phyloP scores from a whole-genome alignment of 2,113 vertebrate species.

The Burhinus oedicnemus region DNA sequence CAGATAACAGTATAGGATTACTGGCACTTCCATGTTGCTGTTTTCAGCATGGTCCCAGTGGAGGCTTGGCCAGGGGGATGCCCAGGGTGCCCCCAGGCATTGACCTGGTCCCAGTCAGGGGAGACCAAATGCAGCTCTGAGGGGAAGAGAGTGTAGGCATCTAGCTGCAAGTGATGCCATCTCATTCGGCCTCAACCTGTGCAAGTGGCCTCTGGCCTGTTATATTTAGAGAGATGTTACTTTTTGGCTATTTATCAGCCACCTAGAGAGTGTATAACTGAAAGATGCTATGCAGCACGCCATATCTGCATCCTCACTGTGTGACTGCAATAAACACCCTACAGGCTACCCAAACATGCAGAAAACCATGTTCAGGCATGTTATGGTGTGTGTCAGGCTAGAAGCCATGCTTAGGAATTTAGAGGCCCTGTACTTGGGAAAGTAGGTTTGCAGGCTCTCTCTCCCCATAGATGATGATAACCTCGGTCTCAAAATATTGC shows the following conservation, averaged over 20 bases:
- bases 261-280: too few relatives aligned
- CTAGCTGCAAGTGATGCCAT: background rate
- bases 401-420: background rate
- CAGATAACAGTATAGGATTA: background rate
- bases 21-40: background rate
- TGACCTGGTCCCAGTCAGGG: background rate
- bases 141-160: rapidly evolving
- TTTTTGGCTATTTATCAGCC: background rate
- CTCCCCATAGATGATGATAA: background rate
- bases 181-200: background rate
- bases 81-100: background rate
- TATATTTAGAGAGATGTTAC: background rate
- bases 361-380: background rate
- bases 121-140: background rate
- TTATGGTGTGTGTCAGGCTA: background rate
- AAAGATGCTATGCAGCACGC: background rate
- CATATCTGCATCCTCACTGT: background rate
- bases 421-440: background rate
- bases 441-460: background rate
- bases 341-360: background rate
- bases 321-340: background rate
- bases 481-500: background rate
- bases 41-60: background rate
- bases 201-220: background rate
- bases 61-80: background rate